These are phyloP conservation scores for Anniella stebbinsi DNA, from an alignment of 2,797 vertebrate genomes.

Conservation along the genomic window DNA sequence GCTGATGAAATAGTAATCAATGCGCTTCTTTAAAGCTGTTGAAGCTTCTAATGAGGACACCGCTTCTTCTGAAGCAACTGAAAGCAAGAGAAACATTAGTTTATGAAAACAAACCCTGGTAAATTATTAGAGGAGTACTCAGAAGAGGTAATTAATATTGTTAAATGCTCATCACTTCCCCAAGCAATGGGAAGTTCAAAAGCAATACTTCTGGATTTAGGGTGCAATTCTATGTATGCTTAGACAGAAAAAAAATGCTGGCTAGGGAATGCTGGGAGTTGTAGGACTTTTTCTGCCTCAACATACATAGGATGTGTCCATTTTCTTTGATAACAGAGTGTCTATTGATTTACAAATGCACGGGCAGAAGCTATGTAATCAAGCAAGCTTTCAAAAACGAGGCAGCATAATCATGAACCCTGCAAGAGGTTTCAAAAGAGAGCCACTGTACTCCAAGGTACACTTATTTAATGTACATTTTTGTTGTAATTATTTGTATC, in stretches of 20 bases:
- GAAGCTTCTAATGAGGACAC: constrained; percentile 34
- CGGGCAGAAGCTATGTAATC: not conserved
- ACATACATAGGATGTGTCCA: too few species aligned
- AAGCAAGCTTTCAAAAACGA: not conserved
- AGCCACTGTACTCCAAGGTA: not conserved
- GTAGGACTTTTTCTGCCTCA: too few species aligned
- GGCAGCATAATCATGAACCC: not conserved
- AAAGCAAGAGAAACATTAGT: constrained; percentile 26
- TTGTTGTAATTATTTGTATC: not conserved
- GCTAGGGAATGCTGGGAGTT: too few species aligned
- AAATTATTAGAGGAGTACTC: constrained; percentile 19
- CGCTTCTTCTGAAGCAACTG: constrained; percentile 16
- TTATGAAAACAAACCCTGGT: constrained; percentile 34
- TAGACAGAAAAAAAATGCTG: too few species aligned
- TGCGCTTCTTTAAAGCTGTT: constrained; percentile 28
- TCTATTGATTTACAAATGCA: not conserved
- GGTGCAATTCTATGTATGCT: too few species aligned
- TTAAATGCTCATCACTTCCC: not conserved
- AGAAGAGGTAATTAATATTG: constrained; percentile 24
- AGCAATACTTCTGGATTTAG: not conserved
- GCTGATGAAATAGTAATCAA: constrained; percentile 42
- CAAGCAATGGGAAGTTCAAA: not conserved
- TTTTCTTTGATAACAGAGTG: not conserved
- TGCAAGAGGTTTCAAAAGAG: not conserved
- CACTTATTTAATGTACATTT: not conserved